Conservation (phyloP, 2,888 invertebrate genomes). For the Rotaria socialis region DNA sequence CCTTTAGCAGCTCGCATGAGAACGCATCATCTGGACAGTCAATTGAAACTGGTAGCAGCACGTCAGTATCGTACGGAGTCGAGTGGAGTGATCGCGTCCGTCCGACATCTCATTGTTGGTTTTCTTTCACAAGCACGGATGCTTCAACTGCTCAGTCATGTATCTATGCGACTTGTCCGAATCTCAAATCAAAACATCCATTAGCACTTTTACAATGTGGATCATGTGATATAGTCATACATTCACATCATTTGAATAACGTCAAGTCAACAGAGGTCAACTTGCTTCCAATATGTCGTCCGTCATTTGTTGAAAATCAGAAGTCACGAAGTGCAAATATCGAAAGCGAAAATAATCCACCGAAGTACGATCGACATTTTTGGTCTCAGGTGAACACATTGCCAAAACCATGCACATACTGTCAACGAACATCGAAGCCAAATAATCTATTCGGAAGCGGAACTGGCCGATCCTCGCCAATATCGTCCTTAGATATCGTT, state of each 20-base stretch:
- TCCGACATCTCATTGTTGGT: conserved; percentile 18
- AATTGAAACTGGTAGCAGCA: background rate
- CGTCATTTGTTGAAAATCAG: background rate
- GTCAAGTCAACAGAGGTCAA: background rate
- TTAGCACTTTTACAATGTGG: background rate
- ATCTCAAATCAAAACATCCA: background rate
- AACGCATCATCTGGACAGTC: background rate
- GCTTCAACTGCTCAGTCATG: background rate
- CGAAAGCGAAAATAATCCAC: background rate
- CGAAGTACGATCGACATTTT: background rate
- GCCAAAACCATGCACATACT: background rate
- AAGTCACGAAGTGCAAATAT: too few relatives aligned
- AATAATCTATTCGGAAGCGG: background rate
- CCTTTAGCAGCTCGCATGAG: background rate
- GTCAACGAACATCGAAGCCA: background rate
- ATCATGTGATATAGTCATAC: background rate
- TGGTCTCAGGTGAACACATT: background rate
- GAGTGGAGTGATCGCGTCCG: background rate
- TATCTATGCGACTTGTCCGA: background rate
- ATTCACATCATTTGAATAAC: background rate
- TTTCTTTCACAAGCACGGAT: background rate
- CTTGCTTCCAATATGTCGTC: background rate
- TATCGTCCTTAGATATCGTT: background rate
- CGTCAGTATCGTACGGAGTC: background rate
- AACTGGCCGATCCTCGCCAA: background rate